Conservation (phyloP, 35 echinoderm and acorn worm genomes). For the Amphiura filiformis region DNA sequence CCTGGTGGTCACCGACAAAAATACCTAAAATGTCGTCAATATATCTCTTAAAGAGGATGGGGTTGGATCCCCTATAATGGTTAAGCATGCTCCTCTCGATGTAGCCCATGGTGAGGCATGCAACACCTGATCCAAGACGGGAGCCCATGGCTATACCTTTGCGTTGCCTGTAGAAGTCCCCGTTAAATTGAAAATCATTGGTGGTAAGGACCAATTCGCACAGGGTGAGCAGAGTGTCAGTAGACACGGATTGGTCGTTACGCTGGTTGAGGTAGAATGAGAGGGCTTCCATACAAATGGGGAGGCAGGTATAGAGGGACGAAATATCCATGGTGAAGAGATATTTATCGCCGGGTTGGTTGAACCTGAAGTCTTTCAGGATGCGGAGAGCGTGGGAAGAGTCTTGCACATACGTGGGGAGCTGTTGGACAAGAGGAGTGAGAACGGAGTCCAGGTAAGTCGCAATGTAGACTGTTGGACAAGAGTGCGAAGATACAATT, state of each 20-base stretch:
- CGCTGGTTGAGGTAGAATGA: background rate
- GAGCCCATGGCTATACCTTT: background rate
- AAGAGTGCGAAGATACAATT: no score
- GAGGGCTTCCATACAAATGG: constrained; percentile 20
- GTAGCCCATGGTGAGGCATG: background rate
- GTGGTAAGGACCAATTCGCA: background rate
- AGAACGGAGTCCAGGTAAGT: no score
- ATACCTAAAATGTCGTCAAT: background rate
- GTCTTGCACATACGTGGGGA: constrained; percentile 41
- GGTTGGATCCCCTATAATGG: background rate
- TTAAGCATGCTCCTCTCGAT: background rate
- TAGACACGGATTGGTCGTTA: background rate
- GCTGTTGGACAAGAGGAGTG: constrained; percentile 20
- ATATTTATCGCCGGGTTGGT: no score
- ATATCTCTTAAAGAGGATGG: background rate
- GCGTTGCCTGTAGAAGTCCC: background rate
- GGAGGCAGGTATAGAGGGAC: no score
- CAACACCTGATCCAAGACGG: background rate
- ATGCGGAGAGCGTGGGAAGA: constrained; percentile 19
- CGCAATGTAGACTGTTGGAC: no score
- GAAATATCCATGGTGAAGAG: no score
- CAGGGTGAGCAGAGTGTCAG: background rate
- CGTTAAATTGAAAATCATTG: background rate
- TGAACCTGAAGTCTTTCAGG: no score
- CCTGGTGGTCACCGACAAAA: background rate